Evolutionary conservation across 37 sponge, comb jelly and placozoan species (phyloP).

Genomic region (Aplysina aerophoba): DNA sequence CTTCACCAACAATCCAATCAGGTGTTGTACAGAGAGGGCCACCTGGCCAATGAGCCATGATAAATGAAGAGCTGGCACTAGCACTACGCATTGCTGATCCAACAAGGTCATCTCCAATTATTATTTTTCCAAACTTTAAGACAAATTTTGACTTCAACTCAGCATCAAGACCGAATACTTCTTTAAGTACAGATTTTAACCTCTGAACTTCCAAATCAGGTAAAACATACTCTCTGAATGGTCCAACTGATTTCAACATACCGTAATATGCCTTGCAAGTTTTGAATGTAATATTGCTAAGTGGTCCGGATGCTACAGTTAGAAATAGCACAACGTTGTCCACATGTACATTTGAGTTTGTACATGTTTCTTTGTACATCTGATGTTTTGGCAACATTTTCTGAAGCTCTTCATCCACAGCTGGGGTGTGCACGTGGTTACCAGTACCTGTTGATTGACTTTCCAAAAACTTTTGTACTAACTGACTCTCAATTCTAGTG

Average conservation of each 20-base stretch:
- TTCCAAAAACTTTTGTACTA: conserved; percentile 49
- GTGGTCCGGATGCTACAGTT: conserved; percentile 1
- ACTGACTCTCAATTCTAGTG: conserved; percentile 40
- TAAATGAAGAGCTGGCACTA: conserved; percentile 38
- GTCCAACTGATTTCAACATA: conserved; percentile 13
- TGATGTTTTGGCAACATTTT: too few species aligned
- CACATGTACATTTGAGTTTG: too few species aligned
- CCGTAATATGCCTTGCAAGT: neutral
- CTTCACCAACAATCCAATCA: conserved; percentile 27
- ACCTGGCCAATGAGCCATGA: conserved; percentile 46
- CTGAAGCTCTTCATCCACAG: too few species aligned
- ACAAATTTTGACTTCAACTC: neutral
- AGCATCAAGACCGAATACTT: neutral
- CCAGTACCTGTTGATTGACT: too few species aligned
- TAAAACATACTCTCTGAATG: conserved; percentile 7
- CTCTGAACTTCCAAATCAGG: neutral
- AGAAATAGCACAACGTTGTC: conserved; percentile 7
- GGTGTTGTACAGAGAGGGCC: neutral
- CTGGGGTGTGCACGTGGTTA: too few species aligned
- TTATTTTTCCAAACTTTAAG: conserved; percentile 10
- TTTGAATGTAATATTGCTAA: neutral
- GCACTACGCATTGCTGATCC: conserved; percentile 33
- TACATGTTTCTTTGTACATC: too few species aligned
- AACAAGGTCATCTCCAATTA: conserved; percentile 35
- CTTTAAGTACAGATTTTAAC: neutral